A percentile compares a stretch with the other conserved stretches of the same genome.
These are phyloP conservation scores for Nesidiocoris tenuis DNA, from an alignment of 2,888 invertebrate genomes.

Conservation along the genomic window DNA sequence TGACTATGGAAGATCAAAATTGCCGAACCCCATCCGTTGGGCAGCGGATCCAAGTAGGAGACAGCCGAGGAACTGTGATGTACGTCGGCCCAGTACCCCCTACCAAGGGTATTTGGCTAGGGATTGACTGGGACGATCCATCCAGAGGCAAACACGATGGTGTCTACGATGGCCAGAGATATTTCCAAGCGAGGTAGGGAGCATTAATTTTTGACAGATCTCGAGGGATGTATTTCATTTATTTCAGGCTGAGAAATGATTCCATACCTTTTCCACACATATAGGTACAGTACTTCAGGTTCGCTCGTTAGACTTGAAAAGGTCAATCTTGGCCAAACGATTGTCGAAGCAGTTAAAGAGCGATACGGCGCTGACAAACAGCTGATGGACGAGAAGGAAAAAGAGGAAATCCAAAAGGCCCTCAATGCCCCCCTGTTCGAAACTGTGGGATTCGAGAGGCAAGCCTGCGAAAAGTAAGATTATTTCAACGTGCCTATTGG, in stretches of 20 bases:
- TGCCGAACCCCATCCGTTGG: conserved; percentile 53
- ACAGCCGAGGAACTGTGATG: conserved; percentile 63
- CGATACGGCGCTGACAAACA: conserved; percentile 67
- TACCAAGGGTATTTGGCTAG: conserved; percentile 77
- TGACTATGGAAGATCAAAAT: conserved; percentile 31
- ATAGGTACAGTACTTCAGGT: conserved; percentile 64
- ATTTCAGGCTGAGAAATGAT: no score
- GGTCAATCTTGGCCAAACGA: conserved; percentile 68
- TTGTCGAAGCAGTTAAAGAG: conserved; percentile 71
- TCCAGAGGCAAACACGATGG: conserved; percentile 92
- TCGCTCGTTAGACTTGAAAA: conserved; percentile 86
- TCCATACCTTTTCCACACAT: conserved; percentile 21
- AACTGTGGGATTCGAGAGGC: conserved; percentile 82
- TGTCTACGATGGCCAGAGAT: conserved; percentile 72
- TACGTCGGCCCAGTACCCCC: conserved; percentile 73
- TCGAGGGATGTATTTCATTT: no score
- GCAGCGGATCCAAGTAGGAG: conserved; percentile 55
- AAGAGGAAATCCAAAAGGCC: conserved; percentile 67
- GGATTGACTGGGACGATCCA: conserved; percentile 95
- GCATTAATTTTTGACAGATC: no score
- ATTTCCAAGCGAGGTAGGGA: conserved; percentile 71
- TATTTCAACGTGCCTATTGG: no score
- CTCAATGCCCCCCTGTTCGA: conserved; percentile 81
- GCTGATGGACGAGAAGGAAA: conserved; percentile 55
- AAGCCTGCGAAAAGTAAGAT: conserved; percentile 34